Evolutionary conservation across 2,888 invertebrate species (phyloP).

Genomic region (Catocala sponsa): DNA sequence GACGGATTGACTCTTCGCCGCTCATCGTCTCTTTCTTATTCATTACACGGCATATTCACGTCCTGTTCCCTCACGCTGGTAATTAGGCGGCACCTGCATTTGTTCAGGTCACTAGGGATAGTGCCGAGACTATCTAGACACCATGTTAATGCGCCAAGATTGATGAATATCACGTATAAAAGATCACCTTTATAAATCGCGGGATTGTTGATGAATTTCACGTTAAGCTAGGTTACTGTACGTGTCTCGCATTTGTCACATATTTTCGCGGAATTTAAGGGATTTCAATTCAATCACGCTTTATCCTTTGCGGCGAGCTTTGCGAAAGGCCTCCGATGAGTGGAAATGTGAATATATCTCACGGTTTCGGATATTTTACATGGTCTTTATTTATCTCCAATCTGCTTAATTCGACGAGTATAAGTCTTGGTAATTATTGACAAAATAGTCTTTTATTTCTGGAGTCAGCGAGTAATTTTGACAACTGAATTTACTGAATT

Average conservation of each 20-base stretch:
- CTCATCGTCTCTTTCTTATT: constrained; percentile 61
- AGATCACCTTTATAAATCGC: constrained; percentile 52
- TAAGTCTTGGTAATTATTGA: not conserved
- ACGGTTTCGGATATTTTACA: constrained; percentile 11
- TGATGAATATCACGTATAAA: constrained; percentile 68
- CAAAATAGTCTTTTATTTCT: not conserved
- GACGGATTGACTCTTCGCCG: constrained; percentile 80
- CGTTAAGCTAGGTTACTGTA: constrained; percentile 35
- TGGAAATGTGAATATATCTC: constrained; percentile 17
- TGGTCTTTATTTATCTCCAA: not conserved
- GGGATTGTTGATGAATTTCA: constrained; percentile 44
- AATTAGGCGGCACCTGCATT: constrained; percentile 85
- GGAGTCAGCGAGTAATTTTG: too few relatives aligned
- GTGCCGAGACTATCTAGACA: constrained; percentile 79
- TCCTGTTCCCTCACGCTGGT: constrained; percentile 48
- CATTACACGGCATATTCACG: constrained; percentile 36
- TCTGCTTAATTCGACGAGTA: not conserved
- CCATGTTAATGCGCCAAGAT: constrained; percentile 79
- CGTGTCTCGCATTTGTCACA: constrained; percentile 38
- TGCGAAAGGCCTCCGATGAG: constrained; percentile 7
- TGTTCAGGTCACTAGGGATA: constrained; percentile 79
- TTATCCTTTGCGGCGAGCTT: constrained; percentile 20
- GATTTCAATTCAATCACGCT: constrained; percentile 45
- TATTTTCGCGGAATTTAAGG: constrained; percentile 32
- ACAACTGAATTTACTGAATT: too few relatives aligned